Percentiles rank a stretch among this genome's conserved stretches.
Evolutionary conservation across 2,888 invertebrate genomes (phyloP).

Genomic region (Dendrolimus pini): DNA sequence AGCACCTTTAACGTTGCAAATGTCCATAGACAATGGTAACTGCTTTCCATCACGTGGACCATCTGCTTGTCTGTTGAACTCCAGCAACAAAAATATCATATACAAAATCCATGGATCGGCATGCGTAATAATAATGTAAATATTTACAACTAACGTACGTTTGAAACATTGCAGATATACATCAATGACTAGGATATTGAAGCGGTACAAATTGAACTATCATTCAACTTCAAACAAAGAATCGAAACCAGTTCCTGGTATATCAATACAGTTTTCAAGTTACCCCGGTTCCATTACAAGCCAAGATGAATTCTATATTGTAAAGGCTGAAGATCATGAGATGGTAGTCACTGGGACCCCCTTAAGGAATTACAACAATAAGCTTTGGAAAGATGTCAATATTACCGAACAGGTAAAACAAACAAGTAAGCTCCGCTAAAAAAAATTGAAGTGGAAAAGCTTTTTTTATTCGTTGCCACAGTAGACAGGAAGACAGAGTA

Average conservation of each 20-base stretch:
- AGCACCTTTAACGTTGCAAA: too few relatives aligned
- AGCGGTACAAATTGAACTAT: slow-evolving; percentile 89
- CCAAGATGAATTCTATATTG: slow-evolving; percentile 88
- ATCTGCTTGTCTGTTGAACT: too few relatives aligned
- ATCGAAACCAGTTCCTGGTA: slow-evolving; percentile 78
- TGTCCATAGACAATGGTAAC: too few relatives aligned
- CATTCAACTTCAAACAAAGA: slow-evolving; percentile 72
- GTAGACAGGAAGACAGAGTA: too few relatives aligned
- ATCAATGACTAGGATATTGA: slow-evolving; percentile 89
- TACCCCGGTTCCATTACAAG: slow-evolving; percentile 90
- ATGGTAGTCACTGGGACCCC: slow-evolving; percentile 86
- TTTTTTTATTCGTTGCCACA: too few relatives aligned
- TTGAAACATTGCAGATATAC: slow-evolving; percentile 75
- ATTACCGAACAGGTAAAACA: slow-evolving; percentile 75
- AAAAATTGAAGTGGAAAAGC: too few relatives aligned
- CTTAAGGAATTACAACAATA: slow-evolving; percentile 83
- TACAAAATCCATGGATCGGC: neutral
- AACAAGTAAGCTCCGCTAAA: too few relatives aligned
- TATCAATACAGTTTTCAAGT: slow-evolving; percentile 85
- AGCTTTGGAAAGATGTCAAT: slow-evolving; percentile 82
- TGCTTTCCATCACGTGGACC: too few relatives aligned
- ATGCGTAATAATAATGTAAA: neutral
- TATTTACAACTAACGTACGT: neutral
- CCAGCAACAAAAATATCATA: too few relatives aligned
- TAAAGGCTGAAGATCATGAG: slow-evolving; percentile 75